phyloP scores from a whole-genome alignment of 2,888 invertebrate species.

The Dione vanillae region DNA sequence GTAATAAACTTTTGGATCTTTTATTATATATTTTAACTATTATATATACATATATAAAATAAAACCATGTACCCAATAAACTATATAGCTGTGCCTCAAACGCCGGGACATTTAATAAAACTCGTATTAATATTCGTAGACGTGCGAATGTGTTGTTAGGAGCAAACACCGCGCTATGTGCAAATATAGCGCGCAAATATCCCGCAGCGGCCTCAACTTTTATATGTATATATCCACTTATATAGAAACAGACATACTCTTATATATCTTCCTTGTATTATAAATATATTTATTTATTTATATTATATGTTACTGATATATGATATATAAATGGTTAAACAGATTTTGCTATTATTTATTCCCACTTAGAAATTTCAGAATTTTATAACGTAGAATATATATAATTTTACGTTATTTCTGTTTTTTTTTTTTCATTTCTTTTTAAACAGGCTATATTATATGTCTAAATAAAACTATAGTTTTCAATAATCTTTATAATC shows the following conservation, averaged over 20 bases:
- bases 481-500: too few species aligned
- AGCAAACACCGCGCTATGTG: conserved; percentile 44
- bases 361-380: too few species aligned
- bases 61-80: not conserved
- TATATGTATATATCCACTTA: not conserved
- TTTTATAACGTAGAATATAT: too few species aligned
- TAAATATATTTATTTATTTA: not conserved
- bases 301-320: too few species aligned
- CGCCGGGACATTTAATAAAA: conserved; percentile 39
- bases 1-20: too few species aligned
- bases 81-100: conserved; percentile 24
- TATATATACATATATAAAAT: not conserved
- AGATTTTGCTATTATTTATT: not conserved
- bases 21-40: too few species aligned
- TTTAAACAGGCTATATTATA: too few species aligned
- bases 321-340: not conserved
- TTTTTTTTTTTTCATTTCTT: too few species aligned
- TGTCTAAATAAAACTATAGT: too few species aligned
- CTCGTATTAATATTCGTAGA: conserved; percentile 48
- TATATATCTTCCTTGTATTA: not conserved
- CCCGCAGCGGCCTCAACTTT: conserved; percentile 32
- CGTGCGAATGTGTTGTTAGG: conserved; percentile 48
- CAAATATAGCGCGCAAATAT: conserved; percentile 38
- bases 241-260: not conserved
- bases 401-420: too few species aligned